Evolutionary conservation across 2,113 vertebrate genomes (phyloP), one percentile per base, ranked within the genome.

Genomic region (Antigone vipio): DNA sequence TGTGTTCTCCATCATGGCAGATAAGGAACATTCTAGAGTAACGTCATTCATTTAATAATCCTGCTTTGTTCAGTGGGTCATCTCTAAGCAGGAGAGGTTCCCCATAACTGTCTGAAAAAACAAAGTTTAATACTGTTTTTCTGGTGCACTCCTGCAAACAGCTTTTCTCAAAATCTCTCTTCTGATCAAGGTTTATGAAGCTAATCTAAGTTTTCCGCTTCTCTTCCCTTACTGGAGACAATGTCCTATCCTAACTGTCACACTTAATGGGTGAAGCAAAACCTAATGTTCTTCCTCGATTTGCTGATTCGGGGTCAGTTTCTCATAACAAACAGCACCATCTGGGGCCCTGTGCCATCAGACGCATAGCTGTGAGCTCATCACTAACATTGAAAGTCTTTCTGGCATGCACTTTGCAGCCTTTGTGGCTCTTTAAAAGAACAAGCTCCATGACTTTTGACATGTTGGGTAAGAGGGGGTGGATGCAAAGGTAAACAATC

Each of bases 401-500:
- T 69, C 84, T 94, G 84, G 77, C 55, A 29, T 11, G 32, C 8
- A 52, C 55, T 92, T 87, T 93, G 72, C 73, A 95, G 89, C 29
- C 38, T 88, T 88, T 53, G 5, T 34, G 19, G 35, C 1, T 89
- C 68, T 95, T 94, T 89, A 22, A 60, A 91, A 96, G 45, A 89
- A 55, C 49, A 93, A 58, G 35, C 71, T 85, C 58, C 42, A 47
- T 55, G 88, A 89, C 91, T 91, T 97, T 83, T 80, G 89, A 95
- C 38, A 85, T 74, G 38, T 97, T 97, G 85, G n/a, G 97, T 63
- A 96, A 97, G 91, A 96, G 94, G 84, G 91, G 94, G 96, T 47
- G 96, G 92, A 94, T 91, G 38, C 55, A 87, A 93, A 92, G 45
- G 77, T 85, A 97, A 97, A 95, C 71, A 95, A 27, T 26, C 55